Evolutionary conservation across 23 tunicate genomes (phyloP).

Genomic region (Pegea sp.): DNA sequence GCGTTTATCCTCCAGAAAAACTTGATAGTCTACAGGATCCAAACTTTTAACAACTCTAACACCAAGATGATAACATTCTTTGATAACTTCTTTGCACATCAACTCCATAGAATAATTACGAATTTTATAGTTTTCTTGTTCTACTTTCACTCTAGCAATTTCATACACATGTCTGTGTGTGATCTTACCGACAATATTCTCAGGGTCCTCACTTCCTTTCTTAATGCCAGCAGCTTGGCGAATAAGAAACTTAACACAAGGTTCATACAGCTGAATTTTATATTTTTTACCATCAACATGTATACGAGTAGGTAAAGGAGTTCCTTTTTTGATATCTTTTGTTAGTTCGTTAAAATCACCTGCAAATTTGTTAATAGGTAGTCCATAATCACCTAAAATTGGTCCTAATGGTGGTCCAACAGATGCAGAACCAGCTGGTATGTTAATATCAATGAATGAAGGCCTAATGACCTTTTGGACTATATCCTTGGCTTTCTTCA

Average conservation of each 20-base stretch:
- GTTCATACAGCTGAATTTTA: slow-evolving; percentile 33
- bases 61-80: slow-evolving; percentile 12
- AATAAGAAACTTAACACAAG: slow-evolving; percentile 20
- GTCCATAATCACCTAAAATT: slow-evolving; percentile 29
- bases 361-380: slow-evolving; percentile 84
- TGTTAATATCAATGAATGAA: slow-evolving; percentile 15
- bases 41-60: slow-evolving; percentile 29
- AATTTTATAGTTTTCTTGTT: slow-evolving; percentile 48
- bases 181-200: slow-evolving; percentile 29
- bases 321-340: slow-evolving; percentile 35
- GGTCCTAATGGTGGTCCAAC: slow-evolving; percentile 76
- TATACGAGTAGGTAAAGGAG: slow-evolving; percentile 41
- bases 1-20: slow-evolving; percentile 15
- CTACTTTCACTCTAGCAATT: slow-evolving; percentile 52
- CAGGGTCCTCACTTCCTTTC: slow-evolving; percentile 6
- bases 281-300: slow-evolving; percentile 70
- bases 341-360: slow-evolving; percentile 52
- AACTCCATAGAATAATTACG: slow-evolving; percentile 26
- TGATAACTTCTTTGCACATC: slow-evolving; percentile 30
- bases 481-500: no score
- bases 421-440: slow-evolving; percentile 34
- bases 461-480: slow-evolving; percentile 44
- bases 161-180: slow-evolving; percentile 79
- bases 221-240: slow-evolving; percentile 76
- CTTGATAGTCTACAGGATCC: slow-evolving; percentile 54